Evolutionary conservation across 2,888 invertebrate genomes (phyloP), one percentile per base, ranked within the genome.

Genomic region (Eupeodes latifasciatus): DNA sequence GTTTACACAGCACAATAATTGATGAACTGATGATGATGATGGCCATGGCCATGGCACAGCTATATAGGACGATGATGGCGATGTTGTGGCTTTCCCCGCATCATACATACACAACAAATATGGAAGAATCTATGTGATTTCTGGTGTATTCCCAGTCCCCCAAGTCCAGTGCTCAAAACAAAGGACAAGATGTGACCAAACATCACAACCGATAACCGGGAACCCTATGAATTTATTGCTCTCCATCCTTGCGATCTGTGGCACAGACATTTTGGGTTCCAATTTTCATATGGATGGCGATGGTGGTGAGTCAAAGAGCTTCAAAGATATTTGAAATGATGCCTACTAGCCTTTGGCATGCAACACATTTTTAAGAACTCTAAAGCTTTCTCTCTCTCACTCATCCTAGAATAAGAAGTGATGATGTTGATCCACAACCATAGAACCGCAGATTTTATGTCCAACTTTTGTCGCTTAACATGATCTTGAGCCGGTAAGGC

Each of bases 101-200:
- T 40, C 9, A 9, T 40, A 27, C 10, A 1, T 27, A 57, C 12
- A 49, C 47, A 66, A 47, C 49, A 75, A 83, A 62, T 40, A 55
- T 47, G 47, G 55, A 76, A 76, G 78, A 67, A 82, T 47, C 40
- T 77, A 27, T 74, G 59, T 66, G 78, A 74, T 78, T 86, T 59
- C 78, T 82, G 78, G 82, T 78, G 67, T 67, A 86, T 81, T 81
- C 77, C 34, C 49, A 79, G 59, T 74, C n/a, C 78, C 40, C 61
- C 53, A 77, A 40, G 40, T 40, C 9, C 40, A 40, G 27, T 5
- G 40, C 40, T 40, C 40, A 40, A 5, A 14, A 59, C 72, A 72
- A 57, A 81, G 78, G 81, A 59, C 72, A 72, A 81, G 81, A 88
- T 88, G 81, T 85, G 85, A 88, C 85, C 88, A 88, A 85, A 77